Conservation (phyloP, 2,888 invertebrate species). For the Acronicta alni region DNA sequence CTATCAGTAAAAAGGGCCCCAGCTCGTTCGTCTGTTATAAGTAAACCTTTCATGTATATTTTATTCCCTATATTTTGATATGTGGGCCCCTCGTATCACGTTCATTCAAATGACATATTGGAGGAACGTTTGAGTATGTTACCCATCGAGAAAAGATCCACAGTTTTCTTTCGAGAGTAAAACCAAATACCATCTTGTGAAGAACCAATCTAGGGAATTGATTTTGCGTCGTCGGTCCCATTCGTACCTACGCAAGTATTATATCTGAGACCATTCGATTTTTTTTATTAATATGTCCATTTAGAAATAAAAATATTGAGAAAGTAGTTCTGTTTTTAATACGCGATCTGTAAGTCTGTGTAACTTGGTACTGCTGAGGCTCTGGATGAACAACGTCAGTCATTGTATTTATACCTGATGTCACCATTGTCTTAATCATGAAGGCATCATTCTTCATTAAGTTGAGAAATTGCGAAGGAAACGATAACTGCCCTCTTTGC, state of each 20-base stretch:
- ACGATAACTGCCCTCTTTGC: conserved; percentile 77
- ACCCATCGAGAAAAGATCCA: conserved; percentile 75
- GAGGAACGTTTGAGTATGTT: conserved; percentile 80
- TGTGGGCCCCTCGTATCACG: conserved; percentile 78
- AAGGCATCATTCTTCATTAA: conserved; percentile 75
- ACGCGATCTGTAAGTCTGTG: conserved; percentile 4
- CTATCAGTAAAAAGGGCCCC: conserved; percentile 74
- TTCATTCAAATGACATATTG: conserved; percentile 87
- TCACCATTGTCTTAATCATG: conserved; percentile 65
- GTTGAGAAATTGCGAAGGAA: conserved; percentile 72
- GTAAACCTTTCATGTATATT: conserved; percentile 86
- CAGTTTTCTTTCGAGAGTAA: conserved; percentile 77
- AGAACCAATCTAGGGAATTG: conserved; percentile 77
- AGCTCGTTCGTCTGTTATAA: conserved; percentile 77
- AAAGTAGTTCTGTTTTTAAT: conserved; percentile 15
- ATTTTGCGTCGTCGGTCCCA: conserved; percentile 66
- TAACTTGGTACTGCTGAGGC: conserved; percentile 21
- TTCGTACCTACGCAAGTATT: conserved; percentile 46
- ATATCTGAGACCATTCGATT: conserved; percentile 36
- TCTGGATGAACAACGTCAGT: conserved; percentile 32
- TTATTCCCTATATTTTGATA: conserved; percentile 83
- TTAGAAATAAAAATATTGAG: conserved; percentile 12
- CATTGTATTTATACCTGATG: conserved; percentile 44
- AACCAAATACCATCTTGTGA: conserved; percentile 76
- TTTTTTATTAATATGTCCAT: conserved; percentile 44